Conservation (phyloP, 2,888 invertebrate genomes). For the Gryllus longicercus region DNA sequence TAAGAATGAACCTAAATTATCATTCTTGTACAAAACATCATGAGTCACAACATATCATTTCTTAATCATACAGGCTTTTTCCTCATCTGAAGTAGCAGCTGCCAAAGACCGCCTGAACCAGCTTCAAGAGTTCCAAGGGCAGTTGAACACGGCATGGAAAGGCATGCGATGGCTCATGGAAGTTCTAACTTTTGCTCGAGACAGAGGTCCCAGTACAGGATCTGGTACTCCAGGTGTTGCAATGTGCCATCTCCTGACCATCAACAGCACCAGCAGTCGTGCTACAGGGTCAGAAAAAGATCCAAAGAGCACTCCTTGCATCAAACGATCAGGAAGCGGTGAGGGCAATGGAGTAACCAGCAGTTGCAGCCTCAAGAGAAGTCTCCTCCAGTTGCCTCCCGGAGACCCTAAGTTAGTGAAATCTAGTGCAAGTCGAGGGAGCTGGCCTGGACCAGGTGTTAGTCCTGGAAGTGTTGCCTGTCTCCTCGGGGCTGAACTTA, state of each 20-base stretch:
- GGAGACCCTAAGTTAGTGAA: conserved; percentile 72
- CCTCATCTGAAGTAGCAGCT: too few species aligned
- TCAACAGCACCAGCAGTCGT: conserved; percentile 48
- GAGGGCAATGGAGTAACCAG: conserved; percentile 42
- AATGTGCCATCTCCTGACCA: conserved; percentile 46
- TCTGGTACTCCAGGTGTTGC: conserved; percentile 42
- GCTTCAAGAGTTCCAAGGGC: conserved; percentile 79
- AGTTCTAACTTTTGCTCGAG: conserved; percentile 88
- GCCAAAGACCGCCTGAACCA: conserved; percentile 81
- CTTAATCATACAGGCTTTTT: too few species aligned
- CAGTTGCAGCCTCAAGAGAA: conserved; percentile 51
- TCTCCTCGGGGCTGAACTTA: conserved; percentile 62
- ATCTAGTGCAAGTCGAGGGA: conserved; percentile 73
- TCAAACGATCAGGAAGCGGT: conserved; percentile 47
- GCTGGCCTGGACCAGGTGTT: conserved; percentile 78
- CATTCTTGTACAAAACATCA: too few species aligned
- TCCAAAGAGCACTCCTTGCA: conserved; percentile 44
- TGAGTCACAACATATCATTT: too few species aligned
- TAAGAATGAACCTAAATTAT: too few species aligned
- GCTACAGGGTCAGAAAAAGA: conserved; percentile 50
- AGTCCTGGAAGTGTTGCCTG: conserved; percentile 39
- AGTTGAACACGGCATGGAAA: conserved; percentile 88
- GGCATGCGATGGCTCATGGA: conserved; percentile 95
- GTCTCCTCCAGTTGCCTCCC: conserved; percentile 64
- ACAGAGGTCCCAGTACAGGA: conserved; percentile 54